Evolutionary conservation across 1,140 invertebrate genomes (phyloP).

Genomic region (Solenopsis fugax): DNA sequence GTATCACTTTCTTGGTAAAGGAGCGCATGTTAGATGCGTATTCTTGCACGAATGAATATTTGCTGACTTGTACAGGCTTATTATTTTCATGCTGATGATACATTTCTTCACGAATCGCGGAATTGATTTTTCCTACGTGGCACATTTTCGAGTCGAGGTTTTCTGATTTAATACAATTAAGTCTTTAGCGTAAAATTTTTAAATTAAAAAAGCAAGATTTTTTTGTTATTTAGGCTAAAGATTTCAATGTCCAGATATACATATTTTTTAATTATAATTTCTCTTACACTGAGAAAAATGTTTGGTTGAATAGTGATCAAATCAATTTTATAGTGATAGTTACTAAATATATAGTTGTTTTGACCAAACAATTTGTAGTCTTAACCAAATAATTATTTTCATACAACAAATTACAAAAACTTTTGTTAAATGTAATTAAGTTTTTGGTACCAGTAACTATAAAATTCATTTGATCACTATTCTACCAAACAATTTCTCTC

Average conservation of each 20-base stretch:
- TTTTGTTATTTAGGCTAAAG: not conserved
- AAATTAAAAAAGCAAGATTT: not conserved
- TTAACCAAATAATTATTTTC: no score
- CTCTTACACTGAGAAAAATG: no score
- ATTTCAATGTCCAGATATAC: not conserved
- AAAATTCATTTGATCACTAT: no score
- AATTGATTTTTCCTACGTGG: not conserved
- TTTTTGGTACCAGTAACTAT: no score
- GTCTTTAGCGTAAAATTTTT: not conserved
- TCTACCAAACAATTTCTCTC: no score
- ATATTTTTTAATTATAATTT: constrained; percentile 17
- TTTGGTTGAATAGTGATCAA: no score
- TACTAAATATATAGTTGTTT: no score
- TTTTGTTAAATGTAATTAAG: no score
- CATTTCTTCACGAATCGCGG: not conserved
- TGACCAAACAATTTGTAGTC: no score
- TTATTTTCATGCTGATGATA: not conserved
- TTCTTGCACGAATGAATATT: constrained; percentile 3
- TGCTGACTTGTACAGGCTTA: not conserved
- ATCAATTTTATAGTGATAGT: no score
- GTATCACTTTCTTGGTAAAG: constrained; percentile 21
- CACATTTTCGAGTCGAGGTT: not conserved
- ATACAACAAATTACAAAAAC: no score
- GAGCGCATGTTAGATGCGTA: not conserved
- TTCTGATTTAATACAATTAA: not conserved